phyloP scores from a whole-genome alignment of 2,888 invertebrate species.

The Cantharis lateralis region DNA sequence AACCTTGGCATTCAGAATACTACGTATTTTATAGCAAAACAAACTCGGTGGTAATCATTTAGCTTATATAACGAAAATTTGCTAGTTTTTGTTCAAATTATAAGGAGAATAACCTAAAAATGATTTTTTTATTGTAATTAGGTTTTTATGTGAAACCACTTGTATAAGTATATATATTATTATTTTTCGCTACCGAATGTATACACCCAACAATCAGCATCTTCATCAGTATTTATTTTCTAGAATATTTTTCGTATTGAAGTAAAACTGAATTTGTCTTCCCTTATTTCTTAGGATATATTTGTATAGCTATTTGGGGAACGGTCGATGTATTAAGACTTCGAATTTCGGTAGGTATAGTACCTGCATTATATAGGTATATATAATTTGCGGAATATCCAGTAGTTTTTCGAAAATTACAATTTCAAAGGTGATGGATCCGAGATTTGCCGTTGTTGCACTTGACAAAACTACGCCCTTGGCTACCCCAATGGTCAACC shows the following conservation, averaged over 20 bases:
- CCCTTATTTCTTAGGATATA: too few relatives aligned
- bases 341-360: too few relatives aligned
- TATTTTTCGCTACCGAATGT: background rate
- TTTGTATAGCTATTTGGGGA: too few relatives aligned
- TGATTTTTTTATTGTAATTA: background rate
- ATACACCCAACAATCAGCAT: background rate
- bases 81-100: background rate
- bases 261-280: too few relatives aligned
- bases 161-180: background rate
- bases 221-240: background rate
- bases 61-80: background rate
- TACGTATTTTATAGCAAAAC: conserved; percentile 5
- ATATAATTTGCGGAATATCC: too few relatives aligned
- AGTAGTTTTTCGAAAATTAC: too few relatives aligned
- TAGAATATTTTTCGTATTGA: background rate
- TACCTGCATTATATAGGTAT: too few relatives aligned
- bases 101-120: background rate
- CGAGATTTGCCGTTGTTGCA: too few relatives aligned
- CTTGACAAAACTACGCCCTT: too few relatives aligned
- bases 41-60: background rate
- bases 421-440: too few relatives aligned
- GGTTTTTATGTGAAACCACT: background rate
- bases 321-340: too few relatives aligned
- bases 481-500: too few relatives aligned
- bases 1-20: conserved; percentile 12